Evolutionary conservation across 2,797 vertebrate species (phyloP).

Genomic region (Peromyscus aztecus): DNA sequence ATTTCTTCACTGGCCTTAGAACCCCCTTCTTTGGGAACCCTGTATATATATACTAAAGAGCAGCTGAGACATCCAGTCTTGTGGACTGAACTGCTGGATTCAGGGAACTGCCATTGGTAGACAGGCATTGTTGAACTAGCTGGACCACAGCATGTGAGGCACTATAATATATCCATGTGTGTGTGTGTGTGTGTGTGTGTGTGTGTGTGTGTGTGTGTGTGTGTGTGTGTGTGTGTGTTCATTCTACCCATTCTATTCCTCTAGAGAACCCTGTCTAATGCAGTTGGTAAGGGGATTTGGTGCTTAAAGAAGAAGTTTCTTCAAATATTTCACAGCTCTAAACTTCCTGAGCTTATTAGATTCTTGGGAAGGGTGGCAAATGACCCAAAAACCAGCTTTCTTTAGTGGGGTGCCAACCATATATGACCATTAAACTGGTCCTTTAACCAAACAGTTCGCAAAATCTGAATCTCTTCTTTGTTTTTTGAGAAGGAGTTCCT

Average conservation of each 20-base stretch:
- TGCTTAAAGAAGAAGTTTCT: neutral
- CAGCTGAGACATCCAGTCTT: neutral
- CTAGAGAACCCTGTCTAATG: neutral
- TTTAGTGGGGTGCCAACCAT: neutral
- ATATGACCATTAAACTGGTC: neutral
- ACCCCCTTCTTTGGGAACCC: neutral
- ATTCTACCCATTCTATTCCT: neutral
- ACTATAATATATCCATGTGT: neutral
- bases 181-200: neutral
- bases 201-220: neutral
- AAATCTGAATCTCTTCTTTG: neutral
- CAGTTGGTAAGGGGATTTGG: neutral
- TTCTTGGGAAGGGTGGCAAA: neutral
- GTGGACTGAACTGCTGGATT: neutral
- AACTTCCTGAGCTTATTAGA: neutral
- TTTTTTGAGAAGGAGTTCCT: neutral
- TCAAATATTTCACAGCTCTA: slow-evolving; percentile 15
- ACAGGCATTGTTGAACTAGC: neutral
- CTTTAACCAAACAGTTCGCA: neutral
- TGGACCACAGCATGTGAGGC: neutral
- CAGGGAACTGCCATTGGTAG: neutral
- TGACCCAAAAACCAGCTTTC: neutral
- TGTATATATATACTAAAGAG: neutral
- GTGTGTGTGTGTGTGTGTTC: neutral
- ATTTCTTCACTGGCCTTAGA: neutral